phyloP scores from a whole-genome alignment of 2,888 invertebrate genomes.

The Aquatica leii region DNA sequence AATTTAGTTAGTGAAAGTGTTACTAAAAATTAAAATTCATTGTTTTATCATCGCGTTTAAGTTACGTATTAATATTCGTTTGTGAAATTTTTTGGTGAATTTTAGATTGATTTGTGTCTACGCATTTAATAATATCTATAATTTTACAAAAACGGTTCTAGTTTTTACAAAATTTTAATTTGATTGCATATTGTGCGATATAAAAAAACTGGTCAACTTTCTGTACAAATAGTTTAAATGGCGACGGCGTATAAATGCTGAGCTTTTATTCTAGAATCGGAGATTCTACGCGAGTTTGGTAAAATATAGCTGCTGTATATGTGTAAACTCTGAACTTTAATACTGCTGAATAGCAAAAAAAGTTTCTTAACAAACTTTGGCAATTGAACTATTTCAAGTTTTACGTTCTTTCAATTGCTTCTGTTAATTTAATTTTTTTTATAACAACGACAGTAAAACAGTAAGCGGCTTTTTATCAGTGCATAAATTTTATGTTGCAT shows the following conservation, averaged over 20 bases:
- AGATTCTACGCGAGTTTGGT: not conserved
- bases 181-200: too few species aligned
- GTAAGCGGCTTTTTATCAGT: not conserved
- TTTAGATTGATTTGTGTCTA: too few species aligned
- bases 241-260: constrained; percentile 22
- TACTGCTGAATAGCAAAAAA: constrained; percentile 26
- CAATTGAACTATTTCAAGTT: constrained; percentile 22
- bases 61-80: too few species aligned
- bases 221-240: constrained; percentile 18
- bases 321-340: constrained; percentile 28
- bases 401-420: constrained; percentile 25
- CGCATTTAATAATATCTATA: too few species aligned
- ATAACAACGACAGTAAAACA: not conserved
- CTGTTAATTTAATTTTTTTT: constrained; percentile 1
- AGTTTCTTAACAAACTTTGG: constrained; percentile 21
- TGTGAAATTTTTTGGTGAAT: too few species aligned
- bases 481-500: not conserved
- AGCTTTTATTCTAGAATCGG: constrained; percentile 22
- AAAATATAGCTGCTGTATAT: constrained; percentile 23
- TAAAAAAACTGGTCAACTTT: too few species aligned
- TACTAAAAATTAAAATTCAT: too few species aligned
- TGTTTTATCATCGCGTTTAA: too few species aligned
- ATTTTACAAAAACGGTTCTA: too few species aligned
- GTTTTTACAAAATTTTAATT: too few species aligned
- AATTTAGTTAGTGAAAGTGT: too few species aligned